Percentiles rank a stretch among this genome's conserved stretches.
phyloP scores from a whole-genome alignment of 2,888 invertebrate genomes.

The Tipula lateralis region DNA sequence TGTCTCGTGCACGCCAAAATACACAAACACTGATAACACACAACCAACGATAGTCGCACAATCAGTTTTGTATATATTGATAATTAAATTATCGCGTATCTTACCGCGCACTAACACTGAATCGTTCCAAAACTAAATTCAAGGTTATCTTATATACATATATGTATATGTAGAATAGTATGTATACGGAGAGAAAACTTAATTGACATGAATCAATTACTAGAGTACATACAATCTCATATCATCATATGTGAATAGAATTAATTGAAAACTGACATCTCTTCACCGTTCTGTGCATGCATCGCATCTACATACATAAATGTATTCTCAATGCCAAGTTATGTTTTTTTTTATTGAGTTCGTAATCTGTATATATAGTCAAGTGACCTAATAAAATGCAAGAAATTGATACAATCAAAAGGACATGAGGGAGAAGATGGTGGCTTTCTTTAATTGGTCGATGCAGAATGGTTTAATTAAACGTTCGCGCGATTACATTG shows the following conservation, averaged over 20 bases:
- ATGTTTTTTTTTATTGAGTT: not conserved
- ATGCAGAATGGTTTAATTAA: not conserved
- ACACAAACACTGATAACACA: not conserved
- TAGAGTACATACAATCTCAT: not conserved
- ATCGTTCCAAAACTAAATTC: not conserved
- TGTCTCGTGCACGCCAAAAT: not conserved
- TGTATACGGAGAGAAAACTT: not conserved
- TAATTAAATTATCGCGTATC: not conserved
- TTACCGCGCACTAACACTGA: not conserved
- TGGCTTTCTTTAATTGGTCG: not conserved
- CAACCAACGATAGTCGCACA: not conserved
- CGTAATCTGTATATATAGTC: not conserved
- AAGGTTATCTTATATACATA: not conserved
- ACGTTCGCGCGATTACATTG: not conserved
- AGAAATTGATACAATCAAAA: not conserved
- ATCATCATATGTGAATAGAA: not conserved
- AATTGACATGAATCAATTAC: not conserved
- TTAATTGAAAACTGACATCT: not conserved
- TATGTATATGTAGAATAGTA: not conserved
- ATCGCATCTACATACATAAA: not conserved
- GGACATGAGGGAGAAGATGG: not conserved
- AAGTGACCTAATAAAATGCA: not conserved
- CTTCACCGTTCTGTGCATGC: not conserved
- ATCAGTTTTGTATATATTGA: not conserved
- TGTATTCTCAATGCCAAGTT: not conserved